Conservation (phyloP, 2,888 invertebrate species). For the Ethmia dodecea region DNA sequence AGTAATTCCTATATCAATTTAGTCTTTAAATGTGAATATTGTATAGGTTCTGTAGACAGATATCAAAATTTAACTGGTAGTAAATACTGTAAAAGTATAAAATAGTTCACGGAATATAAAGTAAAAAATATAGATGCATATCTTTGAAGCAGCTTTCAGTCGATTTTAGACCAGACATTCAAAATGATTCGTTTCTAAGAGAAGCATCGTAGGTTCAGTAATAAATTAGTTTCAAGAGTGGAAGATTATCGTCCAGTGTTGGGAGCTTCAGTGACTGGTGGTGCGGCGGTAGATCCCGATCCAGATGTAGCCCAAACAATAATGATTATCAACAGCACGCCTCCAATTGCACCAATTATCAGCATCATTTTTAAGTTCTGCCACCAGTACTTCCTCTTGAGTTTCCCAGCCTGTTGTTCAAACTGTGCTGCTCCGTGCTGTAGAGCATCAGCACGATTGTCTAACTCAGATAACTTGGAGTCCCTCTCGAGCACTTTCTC, state of each 20-base stretch:
- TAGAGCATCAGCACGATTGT: constrained; percentile 96
- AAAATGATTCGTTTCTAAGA: neutral
- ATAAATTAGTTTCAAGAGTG: constrained; percentile 2
- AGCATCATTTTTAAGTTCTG: constrained; percentile 98
- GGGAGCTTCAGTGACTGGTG: constrained; percentile 26
- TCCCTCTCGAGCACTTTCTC: constrained; percentile 98
- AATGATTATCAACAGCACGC: constrained; percentile 89
- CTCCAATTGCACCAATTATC: constrained; percentile 91
- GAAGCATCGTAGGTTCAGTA: neutral
- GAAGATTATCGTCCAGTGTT: constrained; percentile 41
- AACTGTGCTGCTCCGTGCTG: constrained; percentile 97
- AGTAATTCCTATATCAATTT: constrained; percentile 5
- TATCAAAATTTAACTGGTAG: constrained; percentile 22
- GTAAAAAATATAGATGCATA: constrained; percentile 30
- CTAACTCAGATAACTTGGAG: constrained; percentile 95
- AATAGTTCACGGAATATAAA: constrained; percentile 13
- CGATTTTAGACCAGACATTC: constrained; percentile 31
- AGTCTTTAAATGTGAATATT: constrained; percentile 12
- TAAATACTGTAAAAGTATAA: constrained; percentile 15
- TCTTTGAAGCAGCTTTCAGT: constrained; percentile 34
- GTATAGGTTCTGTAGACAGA: constrained; percentile 21
- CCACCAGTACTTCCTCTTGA: constrained; percentile 98
- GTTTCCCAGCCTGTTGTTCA: constrained; percentile 96
- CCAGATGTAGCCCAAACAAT: constrained; percentile 78
- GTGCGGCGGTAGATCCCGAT: constrained; percentile 13